Percentiles rank a stretch among this genome's conserved stretches.
These are phyloP conservation scores for Dreissena polymorpha DNA, from an alignment of 1,140 invertebrate species.

Conservation along the genomic window DNA sequence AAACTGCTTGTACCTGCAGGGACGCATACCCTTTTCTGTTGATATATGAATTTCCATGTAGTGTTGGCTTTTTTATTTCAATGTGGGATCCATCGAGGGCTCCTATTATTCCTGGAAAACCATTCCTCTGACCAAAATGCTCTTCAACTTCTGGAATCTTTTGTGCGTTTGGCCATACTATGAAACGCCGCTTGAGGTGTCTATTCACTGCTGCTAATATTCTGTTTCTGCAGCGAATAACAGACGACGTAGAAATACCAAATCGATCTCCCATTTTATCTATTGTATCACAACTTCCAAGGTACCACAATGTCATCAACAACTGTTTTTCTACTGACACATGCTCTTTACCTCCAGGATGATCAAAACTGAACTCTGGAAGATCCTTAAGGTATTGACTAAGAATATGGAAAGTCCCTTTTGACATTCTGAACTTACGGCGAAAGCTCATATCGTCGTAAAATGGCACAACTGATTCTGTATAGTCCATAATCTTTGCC, in stretches of 20 bases:
- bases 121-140: constrained; percentile 36
- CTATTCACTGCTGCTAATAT: constrained; percentile 28
- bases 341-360: constrained; percentile 37
- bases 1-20: constrained; percentile 54
- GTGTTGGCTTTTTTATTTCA: constrained; percentile 44
- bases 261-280: no score
- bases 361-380: constrained; percentile 30
- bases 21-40: constrained; percentile 58
- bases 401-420: constrained; percentile 28
- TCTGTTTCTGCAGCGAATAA: constrained; percentile 39
- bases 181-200: constrained; percentile 31
- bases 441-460: constrained; percentile 35
- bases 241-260: constrained; percentile 29
- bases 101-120: constrained; percentile 60
- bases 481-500: constrained; percentile 34
- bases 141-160: constrained; percentile 18
- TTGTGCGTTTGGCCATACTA: constrained; percentile 33
- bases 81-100: constrained; percentile 60
- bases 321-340: constrained; percentile 25
- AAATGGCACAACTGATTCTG: constrained; percentile 34
- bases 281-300: constrained; percentile 10
- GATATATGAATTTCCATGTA: constrained; percentile 51
- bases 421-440: constrained; percentile 40
- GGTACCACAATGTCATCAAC: constrained; percentile 19
- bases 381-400: constrained; percentile 32